Evolutionary conservation across 2,113 vertebrate species (phyloP), one percentile per base, ranked within the genome.

Genomic region (Istiophorus platypterus): DNA sequence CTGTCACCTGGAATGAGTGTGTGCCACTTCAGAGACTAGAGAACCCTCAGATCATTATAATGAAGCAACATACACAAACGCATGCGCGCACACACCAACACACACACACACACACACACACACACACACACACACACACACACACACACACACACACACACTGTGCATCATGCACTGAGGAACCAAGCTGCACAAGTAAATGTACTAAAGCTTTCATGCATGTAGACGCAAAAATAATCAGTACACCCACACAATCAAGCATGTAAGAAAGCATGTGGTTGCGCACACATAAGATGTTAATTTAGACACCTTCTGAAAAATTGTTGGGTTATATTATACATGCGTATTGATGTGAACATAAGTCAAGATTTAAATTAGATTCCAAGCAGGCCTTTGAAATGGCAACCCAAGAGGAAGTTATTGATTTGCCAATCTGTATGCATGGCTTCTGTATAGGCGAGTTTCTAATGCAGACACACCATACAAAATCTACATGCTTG

Each of bases 391-490:
- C 8, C 58, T 84, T 80, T 82, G 59, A 82, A 78, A 75, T 65
- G 56, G 42, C 63, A 68, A 64, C 34, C 56, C 73, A 80, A 76
- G 75, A 66, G 73, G 81, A 85, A 78, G 65, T 27, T 86, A 88
- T 85, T 86, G 84, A 91, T 88, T 86, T 67, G 11, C 70, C 42
- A 41, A 63, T 89, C 79, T 88, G 73, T 81, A 82, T 84, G 80
- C 83, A 73, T 17, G 41, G 39, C 41, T 74, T 68, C 71, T 84
- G 74, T 61, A 54, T 51, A 77, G 42, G 59, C 5, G 10, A 29
- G 52, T 41, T 74, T 72, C n/a, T 47, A 56, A 74, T 52, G 72
- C 58, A 85, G 73, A 75, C 51, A 27, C 59, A 20, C 6, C 1
- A 0, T 7, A 13, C 12, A 34, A 39, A 72, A 69, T 72, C 65